Base-by-base conservation (phyloP, 2,113 vertebrate species). In the Ceratotherium simum region DNA sequence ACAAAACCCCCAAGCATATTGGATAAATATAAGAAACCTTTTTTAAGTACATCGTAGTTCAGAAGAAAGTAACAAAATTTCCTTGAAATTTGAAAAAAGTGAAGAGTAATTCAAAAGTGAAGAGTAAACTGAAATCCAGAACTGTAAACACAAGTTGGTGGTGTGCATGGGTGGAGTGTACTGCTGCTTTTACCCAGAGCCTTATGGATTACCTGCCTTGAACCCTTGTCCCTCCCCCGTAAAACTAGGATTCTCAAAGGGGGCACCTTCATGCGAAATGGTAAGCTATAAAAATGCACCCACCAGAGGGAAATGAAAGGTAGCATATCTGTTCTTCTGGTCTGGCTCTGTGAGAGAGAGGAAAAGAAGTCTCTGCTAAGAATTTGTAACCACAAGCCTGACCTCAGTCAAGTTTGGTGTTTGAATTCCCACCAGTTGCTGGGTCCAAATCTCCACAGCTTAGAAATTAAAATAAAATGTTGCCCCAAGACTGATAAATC, bases 391-490 rank as follows among this genome's bases (percentile, higher is more conserved):
- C 23, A 51, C 1, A 29, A 39, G 4, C 8, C n/a, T 96, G 60
- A 56, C 20, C 21, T 81, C 86, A 46, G 10, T 73, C 29, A 94
- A 23, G 36, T 56, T 75, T 80, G 27, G 13, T 54, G 21, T 93
- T 95, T 96, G 23, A 95, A 87, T 75, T 33, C 81, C 27, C 31
- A 83, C 42, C 11, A 67, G 25, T 58, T 64, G 13, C 58, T 90
- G 91, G 5, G 7, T 36, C 12, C 29, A 72, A 90, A 81, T 86
- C 60, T 72, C 62, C 60, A 62, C 82, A 73, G 56, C 58, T 96
- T 96, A 58, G 25, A 93, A 95, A 91, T 75, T 73, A 96, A 46
- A 46, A 73, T 56, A 73, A 86, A 86, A 56, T 36, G 3, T 73
- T 88, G 33, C 20, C n/a, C 65, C 3, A 4, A 54, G 27, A 39